phyloP scores from a whole-genome alignment of 1,140 invertebrate genomes.

The Pinna nobilis region DNA sequence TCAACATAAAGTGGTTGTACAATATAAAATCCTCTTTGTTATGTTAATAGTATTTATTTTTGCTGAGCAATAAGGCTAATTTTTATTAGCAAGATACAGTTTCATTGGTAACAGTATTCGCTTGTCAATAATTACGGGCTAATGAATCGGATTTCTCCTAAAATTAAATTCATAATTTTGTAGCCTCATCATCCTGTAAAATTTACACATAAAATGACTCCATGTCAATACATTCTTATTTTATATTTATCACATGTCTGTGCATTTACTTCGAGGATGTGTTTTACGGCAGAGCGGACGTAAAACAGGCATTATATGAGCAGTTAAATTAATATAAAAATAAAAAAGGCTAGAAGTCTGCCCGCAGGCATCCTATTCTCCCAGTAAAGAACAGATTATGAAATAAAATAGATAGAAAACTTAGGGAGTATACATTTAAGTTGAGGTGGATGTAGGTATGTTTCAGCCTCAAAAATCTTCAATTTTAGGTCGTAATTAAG shows the following conservation, averaged over 20 bases:
- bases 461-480: slow-evolving; percentile 10
- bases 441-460: slow-evolving; percentile 5
- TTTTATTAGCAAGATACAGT: background rate
- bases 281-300: slow-evolving; percentile 14
- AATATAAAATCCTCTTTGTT: too few species aligned
- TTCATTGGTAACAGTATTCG: background rate
- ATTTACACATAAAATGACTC: background rate
- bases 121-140: background rate
- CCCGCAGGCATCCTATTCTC: too few species aligned
- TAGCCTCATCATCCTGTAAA: background rate
- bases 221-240: slow-evolving; percentile 14
- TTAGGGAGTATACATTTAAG: background rate
- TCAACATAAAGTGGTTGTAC: too few species aligned
- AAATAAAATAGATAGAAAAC: slow-evolving; percentile 8
- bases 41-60: background rate
- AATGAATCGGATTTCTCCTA: background rate
- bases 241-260: slow-evolving; percentile 13
- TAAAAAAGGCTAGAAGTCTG: background rate
- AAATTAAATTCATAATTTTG: background rate
- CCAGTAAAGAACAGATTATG: too few species aligned
- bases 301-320: slow-evolving; percentile 15
- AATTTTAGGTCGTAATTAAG: slow-evolving; percentile 20
- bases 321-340: slow-evolving; percentile 25
- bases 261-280: slow-evolving; percentile 16
- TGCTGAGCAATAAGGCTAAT: background rate